Percentiles rank a stretch among this genome's conserved stretches.
Conservation (phyloP, 1,140 invertebrate species). For the Hormaphis cornu region DNA sequence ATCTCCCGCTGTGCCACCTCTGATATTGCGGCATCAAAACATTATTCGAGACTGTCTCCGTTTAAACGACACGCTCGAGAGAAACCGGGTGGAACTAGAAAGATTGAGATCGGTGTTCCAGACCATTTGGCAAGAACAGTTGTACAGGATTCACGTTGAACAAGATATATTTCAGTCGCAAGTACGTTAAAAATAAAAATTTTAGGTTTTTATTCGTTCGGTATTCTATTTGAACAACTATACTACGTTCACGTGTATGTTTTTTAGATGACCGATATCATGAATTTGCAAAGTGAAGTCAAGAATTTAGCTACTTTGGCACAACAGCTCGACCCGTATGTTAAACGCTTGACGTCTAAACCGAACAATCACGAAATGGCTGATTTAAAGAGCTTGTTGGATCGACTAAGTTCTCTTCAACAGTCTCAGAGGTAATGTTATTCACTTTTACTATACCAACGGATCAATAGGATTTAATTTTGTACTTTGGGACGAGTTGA, state of each 20-base stretch:
- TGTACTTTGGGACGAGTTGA: too few relatives aligned
- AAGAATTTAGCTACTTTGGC: conserved; percentile 55
- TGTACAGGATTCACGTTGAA: conserved; percentile 57
- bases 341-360: conserved; percentile 47
- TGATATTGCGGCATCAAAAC: conserved; percentile 50
- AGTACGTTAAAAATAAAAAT: conserved; percentile 43
- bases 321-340: conserved; percentile 55
- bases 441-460: neutral
- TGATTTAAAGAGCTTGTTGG: conserved; percentile 48
- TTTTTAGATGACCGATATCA: conserved; percentile 56
- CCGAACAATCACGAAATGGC: conserved; percentile 38
- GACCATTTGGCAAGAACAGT: conserved; percentile 57
- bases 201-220: too few relatives aligned
- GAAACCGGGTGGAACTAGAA: conserved; percentile 56
- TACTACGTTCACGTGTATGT: conserved; percentile 29
- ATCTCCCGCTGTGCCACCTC: conserved; percentile 47
- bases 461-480: neutral
- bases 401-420: conserved; percentile 49
- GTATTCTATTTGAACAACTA: too few relatives aligned
- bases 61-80: conserved; percentile 54
- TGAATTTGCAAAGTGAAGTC: conserved; percentile 53
- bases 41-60: conserved; percentile 52
- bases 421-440: conserved; percentile 19
- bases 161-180: conserved; percentile 58
- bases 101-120: conserved; percentile 53